phyloP scores from a whole-genome alignment of 2,888 invertebrate genomes.

The Sarcophaga caerulescens region DNA sequence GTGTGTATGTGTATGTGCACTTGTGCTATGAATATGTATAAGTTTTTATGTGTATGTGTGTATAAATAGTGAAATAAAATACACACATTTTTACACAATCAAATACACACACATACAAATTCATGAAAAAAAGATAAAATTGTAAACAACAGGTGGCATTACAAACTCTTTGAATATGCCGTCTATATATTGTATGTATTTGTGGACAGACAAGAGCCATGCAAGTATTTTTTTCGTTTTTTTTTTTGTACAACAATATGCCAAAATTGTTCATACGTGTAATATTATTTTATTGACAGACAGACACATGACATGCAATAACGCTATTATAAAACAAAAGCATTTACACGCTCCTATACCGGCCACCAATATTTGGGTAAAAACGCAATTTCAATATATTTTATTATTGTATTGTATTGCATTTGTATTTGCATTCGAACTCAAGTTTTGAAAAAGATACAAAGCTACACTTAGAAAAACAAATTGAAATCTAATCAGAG shows the following conservation, averaged over 20 bases:
- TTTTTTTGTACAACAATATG: constrained; percentile 71
- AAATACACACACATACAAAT: background rate
- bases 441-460: too few relatives aligned
- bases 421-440: background rate
- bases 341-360: constrained; percentile 53
- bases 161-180: background rate
- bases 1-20: background rate
- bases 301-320: constrained; percentile 66
- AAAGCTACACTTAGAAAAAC: too few relatives aligned
- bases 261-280: constrained; percentile 58
- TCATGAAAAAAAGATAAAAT: background rate
- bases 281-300: constrained; percentile 66
- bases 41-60: background rate
- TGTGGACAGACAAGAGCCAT: background rate
- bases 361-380: constrained; percentile 10
- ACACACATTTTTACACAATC: background rate
- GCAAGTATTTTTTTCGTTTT: constrained; percentile 12
- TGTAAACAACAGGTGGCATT: constrained; percentile 53
- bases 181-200: background rate
- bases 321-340: constrained; percentile 53
- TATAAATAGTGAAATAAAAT: background rate
- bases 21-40: background rate
- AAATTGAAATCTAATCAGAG: too few relatives aligned
- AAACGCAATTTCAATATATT: constrained; percentile 43
- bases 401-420: background rate